phyloP scores from a whole-genome alignment of 2,888 invertebrate species.

The Aphodius granarius region DNA sequence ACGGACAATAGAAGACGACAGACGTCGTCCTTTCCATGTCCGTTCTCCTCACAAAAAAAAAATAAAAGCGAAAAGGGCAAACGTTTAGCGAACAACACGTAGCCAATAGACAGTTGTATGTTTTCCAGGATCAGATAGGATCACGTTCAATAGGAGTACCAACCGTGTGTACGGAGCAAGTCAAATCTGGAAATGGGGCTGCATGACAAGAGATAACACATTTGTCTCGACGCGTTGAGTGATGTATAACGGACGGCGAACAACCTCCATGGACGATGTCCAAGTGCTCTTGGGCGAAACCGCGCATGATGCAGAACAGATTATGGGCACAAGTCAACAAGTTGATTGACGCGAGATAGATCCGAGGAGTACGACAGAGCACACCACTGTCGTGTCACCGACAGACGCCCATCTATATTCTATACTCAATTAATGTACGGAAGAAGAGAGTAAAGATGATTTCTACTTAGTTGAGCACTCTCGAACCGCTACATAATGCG shows the following conservation, averaged over 20 bases:
- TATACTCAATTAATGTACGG: slow-evolving; percentile 35
- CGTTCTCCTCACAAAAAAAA: neutral
- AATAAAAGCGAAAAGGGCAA: no score
- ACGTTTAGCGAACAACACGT: slow-evolving; percentile 5
- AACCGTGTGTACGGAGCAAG: slow-evolving; percentile 15
- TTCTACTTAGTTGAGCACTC: no score
- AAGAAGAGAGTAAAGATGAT: slow-evolving; percentile 9
- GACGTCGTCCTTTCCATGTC: neutral
- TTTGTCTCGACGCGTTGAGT: slow-evolving; percentile 31
- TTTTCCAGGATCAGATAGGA: slow-evolving; percentile 6
- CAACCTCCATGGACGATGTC: slow-evolving; percentile 21
- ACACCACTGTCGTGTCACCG: slow-evolving; percentile 35
- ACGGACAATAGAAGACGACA: neutral
- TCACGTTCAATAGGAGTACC: slow-evolving; percentile 20
- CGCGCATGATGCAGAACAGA: slow-evolving; percentile 38
- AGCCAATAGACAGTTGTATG: slow-evolving; percentile 10
- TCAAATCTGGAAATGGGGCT: slow-evolving; percentile 13
- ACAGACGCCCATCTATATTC: slow-evolving; percentile 36
- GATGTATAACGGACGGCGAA: slow-evolving; percentile 34
- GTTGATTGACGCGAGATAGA: slow-evolving; percentile 41
- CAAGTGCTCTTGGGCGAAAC: slow-evolving; percentile 14
- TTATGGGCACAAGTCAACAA: slow-evolving; percentile 40
- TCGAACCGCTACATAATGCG: no score
- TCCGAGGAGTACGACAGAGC: slow-evolving; percentile 29
- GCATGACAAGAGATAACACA: slow-evolving; percentile 22